Base-by-base conservation (phyloP, 2,797 vertebrate genomes). In the Macroramphosus scolopax region DNA sequence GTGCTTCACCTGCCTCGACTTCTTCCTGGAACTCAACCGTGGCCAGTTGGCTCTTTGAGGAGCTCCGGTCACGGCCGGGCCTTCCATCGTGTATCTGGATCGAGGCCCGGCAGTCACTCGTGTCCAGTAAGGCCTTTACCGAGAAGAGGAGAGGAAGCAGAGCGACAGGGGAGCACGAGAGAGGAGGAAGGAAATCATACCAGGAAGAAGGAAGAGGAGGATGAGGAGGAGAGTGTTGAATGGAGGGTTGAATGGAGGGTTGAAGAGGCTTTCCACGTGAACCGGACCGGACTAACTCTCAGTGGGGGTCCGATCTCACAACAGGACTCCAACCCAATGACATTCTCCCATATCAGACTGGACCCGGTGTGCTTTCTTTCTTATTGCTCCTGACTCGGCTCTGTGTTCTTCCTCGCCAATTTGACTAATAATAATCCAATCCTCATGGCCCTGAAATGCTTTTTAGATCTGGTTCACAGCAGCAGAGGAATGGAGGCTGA, bases 91-190 rank as follows among this genome's bases (percentile, higher is more conserved):
- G 39, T 36, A 43, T 71, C 63, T 35, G 51, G 72, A 71, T 60
- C 32, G 46, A 56, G 52, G 30, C 45, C 57, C 55, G 55, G 50
- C 60, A 46, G 42, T 55, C 34, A 44, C 58, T 46, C 25, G 62
- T 71, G 57, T 78, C 74, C 63, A 57, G 68, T 54, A 69, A 47
- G 73, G 76, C 77, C 81, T 81, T 80, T 81, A 71, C 68, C 49
- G 49, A 38, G 42, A 47, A 49, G 51, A 32, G 12, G 54, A 62
- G 36, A 51, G 61, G 63, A 70, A 55, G 26, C 35, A 56, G 47
- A 49, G 48, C 25, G 11, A 45, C 40, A n/a, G 17, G 10, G 20
- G 18, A 46, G 46, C 31, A 32, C 13, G 33, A 55, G 51, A 14
- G 17, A 46, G n/a, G 29, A 41, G 11, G 39, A 45, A 31, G 44